Evolutionary conservation across 2,888 invertebrate genomes (phyloP), one percentile per base, ranked within the genome.

Genomic region (Sphaerophoria taeniata): DNA sequence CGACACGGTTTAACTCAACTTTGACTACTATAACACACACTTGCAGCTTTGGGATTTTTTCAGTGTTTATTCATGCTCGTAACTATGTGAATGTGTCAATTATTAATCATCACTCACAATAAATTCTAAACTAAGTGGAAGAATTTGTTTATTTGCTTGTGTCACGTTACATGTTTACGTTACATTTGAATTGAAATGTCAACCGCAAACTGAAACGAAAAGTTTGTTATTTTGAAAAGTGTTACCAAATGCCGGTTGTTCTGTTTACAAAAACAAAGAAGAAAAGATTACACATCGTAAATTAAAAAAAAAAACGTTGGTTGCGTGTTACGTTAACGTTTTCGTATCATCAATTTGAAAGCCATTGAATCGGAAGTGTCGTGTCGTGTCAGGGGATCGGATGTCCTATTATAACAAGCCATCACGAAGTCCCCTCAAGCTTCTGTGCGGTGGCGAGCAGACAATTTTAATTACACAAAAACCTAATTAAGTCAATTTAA

Each of bases 11-110:
- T 49, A 39, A 43, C 36, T 49, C 49, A 34, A 47, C 63, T 63
- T 55, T 14, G 33, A 71, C 69, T 73, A 69, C 81, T 81, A 85
- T 85, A 85, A 73, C 72, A 85, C 81, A 85, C 76, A 85, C 85
- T 81, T 73, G 76, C 85, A 77, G 47, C 72, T 47, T 73, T 77
- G 67, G 51, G 77, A 85, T 85, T 85, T 85, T 80, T 85, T 85
- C 81, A 85, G 85, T 85, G 85, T 85, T 85, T 81, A 85, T 85
- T 77, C 80, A 85, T 80, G 84, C 84, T 85, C 81, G 76, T 85
- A 85, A 85, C 85, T 77, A 76, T 85, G 85, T 85, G 85, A 85
- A 85, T 85, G 85, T 85, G 85, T 85, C 85, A 85, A 85, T 85
- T 81, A 81, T 67, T 67, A 60, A 67, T 81, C 81, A 72, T 81